Base-by-base conservation (phyloP, 2,113 vertebrate genomes). In the Scophthalmus maximus region DNA sequence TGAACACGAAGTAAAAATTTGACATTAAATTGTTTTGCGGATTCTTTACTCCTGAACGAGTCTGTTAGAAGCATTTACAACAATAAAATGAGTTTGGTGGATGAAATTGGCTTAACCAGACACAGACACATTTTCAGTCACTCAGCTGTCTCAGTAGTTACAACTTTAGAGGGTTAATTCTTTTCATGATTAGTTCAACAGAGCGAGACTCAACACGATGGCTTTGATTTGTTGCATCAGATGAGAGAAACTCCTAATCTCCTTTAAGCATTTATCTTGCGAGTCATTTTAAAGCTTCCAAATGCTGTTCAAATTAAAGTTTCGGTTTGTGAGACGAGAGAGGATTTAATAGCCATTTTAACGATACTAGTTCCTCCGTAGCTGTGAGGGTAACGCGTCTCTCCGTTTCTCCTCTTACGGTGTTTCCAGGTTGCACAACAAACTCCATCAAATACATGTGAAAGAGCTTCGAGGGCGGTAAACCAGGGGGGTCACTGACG, bases 101-200 rank as follows among this genome's bases (percentile, higher is more conserved):
- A 44, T 12, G 7, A 20, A 44, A 44, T n/a, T n/a, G n/a, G n/a
- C n/a, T n/a, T n/a, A n/a, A n/a, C n/a, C n/a, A 46, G 17, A 46
- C 42, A 1, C 32, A 46, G 42, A 46, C 1, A 18, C 42, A n/a
- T 46, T 20, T n/a, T 17, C 38, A 72, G 77, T 73, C 61, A 61
- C 38, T 38, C 62, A 66, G 42, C 62, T 71, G 84, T 47, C 55
- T 38, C 57, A 18, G 26, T 23, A 34, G 27, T 22, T 58, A 17
- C 51, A 80, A 65, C 52, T 66, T 47, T 27, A 15, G 12, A 18
- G 38, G 30, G 12, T 68, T 52, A 58, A 55, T 65, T 34, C 36
- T n/a, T n/a, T n/a, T 71, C 29, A 47, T 40, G n/a, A 69, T 80
- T 40, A 65, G 47, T 61, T 57, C 40, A 44, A 52, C 34, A 26